A percentile compares a stretch with the other conserved stretches of the same genome.
These are phyloP conservation scores for Lagenorhynchus albirostris DNA, from an alignment of 2,113 vertebrate species.

Conservation along the genomic window DNA sequence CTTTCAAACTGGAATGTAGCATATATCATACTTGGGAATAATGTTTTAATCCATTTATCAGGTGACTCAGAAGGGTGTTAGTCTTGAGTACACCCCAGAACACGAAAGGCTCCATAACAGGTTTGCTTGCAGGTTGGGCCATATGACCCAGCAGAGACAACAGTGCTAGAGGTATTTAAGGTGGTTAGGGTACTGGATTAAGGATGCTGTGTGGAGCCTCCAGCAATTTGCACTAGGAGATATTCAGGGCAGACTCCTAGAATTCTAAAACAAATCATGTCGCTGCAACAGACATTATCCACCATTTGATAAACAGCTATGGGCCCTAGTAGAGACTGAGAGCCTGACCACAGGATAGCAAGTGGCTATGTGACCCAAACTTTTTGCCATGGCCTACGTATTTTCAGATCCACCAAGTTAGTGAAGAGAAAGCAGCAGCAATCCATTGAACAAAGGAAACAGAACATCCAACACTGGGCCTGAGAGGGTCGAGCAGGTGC, in stretches of 20 bases:
- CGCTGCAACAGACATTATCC: neutral
- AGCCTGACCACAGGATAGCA: neutral
- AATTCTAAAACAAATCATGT: neutral
- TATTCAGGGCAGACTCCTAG: neutral
- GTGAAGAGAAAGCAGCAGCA: neutral
- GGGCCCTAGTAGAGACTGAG: neutral
- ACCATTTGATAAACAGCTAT: neutral
- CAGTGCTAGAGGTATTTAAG: neutral
- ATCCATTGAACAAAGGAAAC: neutral
- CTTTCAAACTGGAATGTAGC: neutral
- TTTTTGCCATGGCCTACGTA: neutral
- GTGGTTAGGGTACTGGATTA: neutral
- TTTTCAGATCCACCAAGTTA: neutral
- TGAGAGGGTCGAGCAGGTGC: neutral
- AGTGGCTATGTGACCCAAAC: neutral
- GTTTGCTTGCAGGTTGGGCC: neutral
- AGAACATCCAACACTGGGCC: neutral
- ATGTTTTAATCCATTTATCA: neutral
- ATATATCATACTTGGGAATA: neutral
- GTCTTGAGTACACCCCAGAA: neutral
- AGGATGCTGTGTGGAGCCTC: neutral
- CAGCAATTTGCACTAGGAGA: neutral
- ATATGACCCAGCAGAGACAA: neutral
- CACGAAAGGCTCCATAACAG: neutral
- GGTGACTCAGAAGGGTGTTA: neutral